A percentile compares a stretch with the other conserved stretches of the same genome.
phyloP scores from a whole-genome alignment of 2,113 vertebrate genomes.

The Pachyramphus minor region DNA sequence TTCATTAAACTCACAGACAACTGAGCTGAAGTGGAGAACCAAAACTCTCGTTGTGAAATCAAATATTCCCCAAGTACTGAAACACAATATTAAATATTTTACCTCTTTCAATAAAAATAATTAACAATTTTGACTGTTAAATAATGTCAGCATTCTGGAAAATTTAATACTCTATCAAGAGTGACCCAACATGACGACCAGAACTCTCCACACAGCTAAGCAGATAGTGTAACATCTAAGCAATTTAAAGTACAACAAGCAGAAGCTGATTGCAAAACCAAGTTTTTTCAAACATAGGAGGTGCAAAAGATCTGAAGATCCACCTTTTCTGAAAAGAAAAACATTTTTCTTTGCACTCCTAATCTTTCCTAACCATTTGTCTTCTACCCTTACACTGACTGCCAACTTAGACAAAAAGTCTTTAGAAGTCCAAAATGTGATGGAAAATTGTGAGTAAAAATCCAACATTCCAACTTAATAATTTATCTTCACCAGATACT shows the following conservation, averaged over 20 bases:
- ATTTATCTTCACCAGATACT: background rate
- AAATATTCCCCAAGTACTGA: background rate
- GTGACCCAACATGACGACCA: background rate
- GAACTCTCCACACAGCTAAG: background rate
- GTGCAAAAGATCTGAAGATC: background rate
- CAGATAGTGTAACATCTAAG: background rate
- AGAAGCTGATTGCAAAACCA: background rate
- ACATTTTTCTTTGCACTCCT: background rate
- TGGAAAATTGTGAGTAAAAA: background rate
- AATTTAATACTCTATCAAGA: background rate
- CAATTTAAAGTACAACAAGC: background rate
- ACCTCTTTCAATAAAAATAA: background rate
- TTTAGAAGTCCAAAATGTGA: background rate
- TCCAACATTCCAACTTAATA: background rate
- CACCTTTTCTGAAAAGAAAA: background rate
- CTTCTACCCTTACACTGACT: background rate
- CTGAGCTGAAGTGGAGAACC: rapidly evolving
- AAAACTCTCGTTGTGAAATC: background rate
- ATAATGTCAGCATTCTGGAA: background rate
- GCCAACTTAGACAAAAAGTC: background rate
- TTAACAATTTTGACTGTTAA: background rate
- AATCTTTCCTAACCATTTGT: background rate
- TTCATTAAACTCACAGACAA: background rate
- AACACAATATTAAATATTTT: background rate
- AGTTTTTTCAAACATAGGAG: background rate